A percentile compares a stretch with the other conserved stretches of the same genome.
These are phyloP conservation scores for Loris lydekkerianus DNA, from an alignment of 2,797 vertebrate genomes.

Conservation along the genomic window DNA sequence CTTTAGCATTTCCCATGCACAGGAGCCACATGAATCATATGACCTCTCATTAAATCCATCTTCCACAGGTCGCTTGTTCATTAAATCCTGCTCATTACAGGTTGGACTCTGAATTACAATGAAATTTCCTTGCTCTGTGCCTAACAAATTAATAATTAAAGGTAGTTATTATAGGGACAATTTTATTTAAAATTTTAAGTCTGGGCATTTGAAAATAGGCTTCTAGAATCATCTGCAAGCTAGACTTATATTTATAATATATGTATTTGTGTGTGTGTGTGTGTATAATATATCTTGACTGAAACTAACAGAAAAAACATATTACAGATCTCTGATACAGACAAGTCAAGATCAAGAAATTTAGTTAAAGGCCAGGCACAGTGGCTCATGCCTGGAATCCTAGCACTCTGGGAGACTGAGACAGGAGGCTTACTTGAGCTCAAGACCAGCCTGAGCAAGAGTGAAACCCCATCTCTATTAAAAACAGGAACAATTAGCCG, in stretches of 20 bases:
- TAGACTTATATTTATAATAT: not conserved
- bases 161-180: not conserved
- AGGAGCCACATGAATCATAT: not conserved
- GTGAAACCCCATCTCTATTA: too few species aligned
- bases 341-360: slow-evolving; percentile 30
- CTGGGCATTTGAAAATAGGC: not conserved
- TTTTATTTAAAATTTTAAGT: slow-evolving; percentile 33
- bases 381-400: too few species aligned
- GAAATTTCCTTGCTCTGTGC: slow-evolving; percentile 34
- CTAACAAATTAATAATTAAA: slow-evolving; percentile 46
- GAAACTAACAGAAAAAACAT: slow-evolving; percentile 22
- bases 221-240: not conserved
- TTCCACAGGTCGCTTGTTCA: slow-evolving; percentile 2
- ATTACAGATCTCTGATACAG: not conserved
- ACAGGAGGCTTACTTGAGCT: too few species aligned
- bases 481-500: too few species aligned
- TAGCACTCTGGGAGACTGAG: too few species aligned
- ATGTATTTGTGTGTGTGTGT: too few species aligned
- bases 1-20: not conserved
- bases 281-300: not conserved
- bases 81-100: slow-evolving; percentile 50
- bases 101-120: slow-evolving; percentile 7
- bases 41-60: not conserved
- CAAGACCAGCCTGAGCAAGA: too few species aligned
- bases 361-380: too few species aligned